phyloP scores from a whole-genome alignment of 2,113 vertebrate genomes.

The Sinocyclocheilus anophthalmus region DNA sequence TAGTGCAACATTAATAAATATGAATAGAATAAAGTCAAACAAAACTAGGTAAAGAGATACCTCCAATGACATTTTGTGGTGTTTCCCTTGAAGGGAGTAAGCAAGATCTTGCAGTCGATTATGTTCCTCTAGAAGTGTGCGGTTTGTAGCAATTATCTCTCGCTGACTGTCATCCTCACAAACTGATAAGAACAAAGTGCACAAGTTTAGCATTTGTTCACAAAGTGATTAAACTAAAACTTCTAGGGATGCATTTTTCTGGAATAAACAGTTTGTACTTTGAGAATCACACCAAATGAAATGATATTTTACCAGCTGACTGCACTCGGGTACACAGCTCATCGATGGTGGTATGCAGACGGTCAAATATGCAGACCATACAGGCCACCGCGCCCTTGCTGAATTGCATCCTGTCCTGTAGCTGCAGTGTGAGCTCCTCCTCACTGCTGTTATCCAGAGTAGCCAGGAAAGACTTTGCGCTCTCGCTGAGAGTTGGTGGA shows the following conservation, averaged over 20 bases:
- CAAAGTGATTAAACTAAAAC: not conserved
- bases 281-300: not conserved
- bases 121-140: conserved; percentile 82
- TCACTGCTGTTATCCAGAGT: conserved; percentile 84
- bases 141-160: conserved; percentile 68
- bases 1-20: not conserved
- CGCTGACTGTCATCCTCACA: conserved; percentile 67
- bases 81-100: conserved; percentile 86
- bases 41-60: conserved; percentile 60
- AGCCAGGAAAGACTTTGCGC: conserved; percentile 82
- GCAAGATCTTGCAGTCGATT: conserved; percentile 82
- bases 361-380: conserved; percentile 83
- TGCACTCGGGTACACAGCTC: conserved; percentile 80
- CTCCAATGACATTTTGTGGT: conserved; percentile 91
- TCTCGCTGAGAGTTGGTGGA: conserved; percentile 77
- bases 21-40: not conserved
- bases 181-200: conserved; percentile 54
- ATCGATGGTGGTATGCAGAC: conserved; percentile 81
- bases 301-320: conserved; percentile 73
- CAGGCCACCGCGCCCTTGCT: conserved; percentile 85
- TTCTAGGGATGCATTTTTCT: not conserved
- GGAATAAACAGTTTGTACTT: not conserved
- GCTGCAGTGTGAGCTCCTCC: conserved; percentile 85
- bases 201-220: not conserved
- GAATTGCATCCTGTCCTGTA: conserved; percentile 88